A percentile compares a stretch with the other conserved stretches of the same genome.
Conservation (phyloP, 1,140 invertebrate species). For the Mya arenaria region DNA sequence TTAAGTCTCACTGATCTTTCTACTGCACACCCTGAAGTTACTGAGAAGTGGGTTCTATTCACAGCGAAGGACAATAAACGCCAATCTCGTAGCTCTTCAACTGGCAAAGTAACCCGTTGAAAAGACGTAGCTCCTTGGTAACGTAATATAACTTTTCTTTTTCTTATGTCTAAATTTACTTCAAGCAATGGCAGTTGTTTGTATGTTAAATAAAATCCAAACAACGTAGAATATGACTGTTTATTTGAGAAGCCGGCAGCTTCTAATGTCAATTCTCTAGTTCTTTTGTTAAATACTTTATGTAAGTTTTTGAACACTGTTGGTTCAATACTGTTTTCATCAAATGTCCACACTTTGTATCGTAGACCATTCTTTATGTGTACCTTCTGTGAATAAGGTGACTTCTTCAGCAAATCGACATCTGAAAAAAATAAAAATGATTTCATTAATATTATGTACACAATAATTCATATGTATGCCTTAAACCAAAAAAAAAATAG, state of each 20-base stretch:
- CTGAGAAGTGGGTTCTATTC: conserved; percentile 55
- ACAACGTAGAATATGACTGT: conserved; percentile 32
- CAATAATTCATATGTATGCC: too few relatives aligned
- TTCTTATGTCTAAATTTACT: conserved; percentile 55
- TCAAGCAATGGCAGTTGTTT: conserved; percentile 62
- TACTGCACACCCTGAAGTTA: conserved; percentile 36
- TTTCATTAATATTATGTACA: too few relatives aligned
- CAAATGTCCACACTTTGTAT: conserved; percentile 7
- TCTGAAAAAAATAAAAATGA: conserved; percentile 54
- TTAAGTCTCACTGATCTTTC: background rate
- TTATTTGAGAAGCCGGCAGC: conserved; percentile 23
- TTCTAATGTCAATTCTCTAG: conserved; percentile 43
- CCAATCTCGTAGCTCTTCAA: conserved; percentile 54
- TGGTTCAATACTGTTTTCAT: background rate
- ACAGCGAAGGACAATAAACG: conserved; percentile 7
- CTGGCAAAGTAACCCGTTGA: conserved; percentile 55
- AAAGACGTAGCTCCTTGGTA: conserved; percentile 66
- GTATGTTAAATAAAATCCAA: conserved; percentile 46
- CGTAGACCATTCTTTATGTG: background rate
- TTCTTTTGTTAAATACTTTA: conserved; percentile 27
- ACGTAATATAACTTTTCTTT: conserved; percentile 56
- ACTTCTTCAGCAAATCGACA: conserved; percentile 30
- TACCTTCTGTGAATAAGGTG: background rate
- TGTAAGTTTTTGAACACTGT: conserved; percentile 19
- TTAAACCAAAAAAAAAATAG: too few relatives aligned